Percentiles rank a stretch among this genome's conserved stretches.
These are phyloP conservation scores for Syritta pipiens DNA, from an alignment of 2,888 invertebrate genomes.

Conservation along the genomic window DNA sequence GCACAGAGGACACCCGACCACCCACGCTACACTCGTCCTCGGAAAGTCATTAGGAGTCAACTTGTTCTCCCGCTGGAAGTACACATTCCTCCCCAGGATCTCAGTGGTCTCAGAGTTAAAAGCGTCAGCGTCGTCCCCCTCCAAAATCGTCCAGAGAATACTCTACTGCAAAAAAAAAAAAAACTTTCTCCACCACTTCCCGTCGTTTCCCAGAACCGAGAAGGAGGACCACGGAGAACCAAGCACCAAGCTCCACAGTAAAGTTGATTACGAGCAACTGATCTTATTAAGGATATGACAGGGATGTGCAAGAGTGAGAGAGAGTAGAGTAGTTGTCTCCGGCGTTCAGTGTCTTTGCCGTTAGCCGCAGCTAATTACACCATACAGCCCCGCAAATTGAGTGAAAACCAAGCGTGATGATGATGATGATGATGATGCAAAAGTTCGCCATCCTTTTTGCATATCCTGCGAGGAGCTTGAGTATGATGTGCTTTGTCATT, in stretches of 20 bases:
- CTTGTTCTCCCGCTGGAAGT: slow-evolving; percentile 35
- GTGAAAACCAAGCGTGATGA: slow-evolving; percentile 40
- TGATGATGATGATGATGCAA: slow-evolving; percentile 61
- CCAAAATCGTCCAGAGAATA: too few relatives aligned
- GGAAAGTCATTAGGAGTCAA: slow-evolving; percentile 60
- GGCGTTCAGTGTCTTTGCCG: not conserved
- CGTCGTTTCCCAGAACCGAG: too few relatives aligned
- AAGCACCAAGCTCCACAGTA: slow-evolving; percentile 32
- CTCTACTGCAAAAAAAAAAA: slow-evolving; percentile 3
- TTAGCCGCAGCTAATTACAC: slow-evolving; percentile 63
- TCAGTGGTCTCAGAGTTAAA: too few relatives aligned
- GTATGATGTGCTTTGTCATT: slow-evolving; percentile 63
- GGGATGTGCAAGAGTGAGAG: slow-evolving; percentile 3
- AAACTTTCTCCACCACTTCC: not conserved
- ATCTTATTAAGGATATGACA: slow-evolving; percentile 63
- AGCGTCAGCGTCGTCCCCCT: not conserved
- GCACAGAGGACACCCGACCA: not conserved
- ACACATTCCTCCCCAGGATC: too few relatives aligned
- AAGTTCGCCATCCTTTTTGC: slow-evolving; percentile 50
- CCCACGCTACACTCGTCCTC: slow-evolving; percentile 30
- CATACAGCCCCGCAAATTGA: slow-evolving; percentile 48
- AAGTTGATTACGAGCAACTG: slow-evolving; percentile 60
- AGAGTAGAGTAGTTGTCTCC: not conserved
- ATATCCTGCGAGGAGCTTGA: slow-evolving; percentile 46
- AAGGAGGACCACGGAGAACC: too few relatives aligned